Conservation (phyloP, 2,888 invertebrate species). For the Lasioglossum leucozonium region DNA sequence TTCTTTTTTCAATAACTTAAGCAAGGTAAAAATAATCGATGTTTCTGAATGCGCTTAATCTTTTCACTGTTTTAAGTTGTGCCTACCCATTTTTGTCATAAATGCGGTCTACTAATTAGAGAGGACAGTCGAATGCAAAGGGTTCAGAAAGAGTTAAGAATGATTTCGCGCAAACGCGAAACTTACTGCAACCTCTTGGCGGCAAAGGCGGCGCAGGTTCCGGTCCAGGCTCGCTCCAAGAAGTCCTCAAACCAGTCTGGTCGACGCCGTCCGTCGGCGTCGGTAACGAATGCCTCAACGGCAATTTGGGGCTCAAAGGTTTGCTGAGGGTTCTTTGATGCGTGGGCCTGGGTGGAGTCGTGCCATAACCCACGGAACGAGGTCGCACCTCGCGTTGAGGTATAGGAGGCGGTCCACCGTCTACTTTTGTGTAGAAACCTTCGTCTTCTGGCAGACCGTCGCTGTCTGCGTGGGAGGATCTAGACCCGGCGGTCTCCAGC, state of each 20-base stretch:
- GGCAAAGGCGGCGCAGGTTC: slow-evolving; percentile 91
- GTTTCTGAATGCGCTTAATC: too few relatives aligned
- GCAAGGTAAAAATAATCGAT: too few relatives aligned
- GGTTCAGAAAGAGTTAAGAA: background rate
- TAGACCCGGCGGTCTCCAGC: slow-evolving; percentile 77
- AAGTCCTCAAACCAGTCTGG: slow-evolving; percentile 85
- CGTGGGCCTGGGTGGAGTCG: slow-evolving; percentile 83
- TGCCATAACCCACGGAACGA: slow-evolving; percentile 87
- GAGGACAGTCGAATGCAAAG: too few relatives aligned
- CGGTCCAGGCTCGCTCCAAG: slow-evolving; percentile 86
- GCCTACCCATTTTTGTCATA: too few relatives aligned
- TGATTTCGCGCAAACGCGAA: slow-evolving; percentile 2
- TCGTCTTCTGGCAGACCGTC: slow-evolving; percentile 81
- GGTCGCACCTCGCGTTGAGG: slow-evolving; percentile 87
- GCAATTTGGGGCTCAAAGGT: slow-evolving; percentile 86
- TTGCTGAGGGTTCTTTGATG: slow-evolving; percentile 85
- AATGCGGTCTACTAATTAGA: too few relatives aligned
- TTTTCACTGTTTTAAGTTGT: too few relatives aligned
- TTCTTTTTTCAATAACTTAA: too few relatives aligned
- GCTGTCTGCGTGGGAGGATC: slow-evolving; percentile 79
- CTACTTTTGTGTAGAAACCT: slow-evolving; percentile 81
- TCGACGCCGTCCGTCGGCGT: slow-evolving; percentile 85
- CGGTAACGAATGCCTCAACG: slow-evolving; percentile 85
- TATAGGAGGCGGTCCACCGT: slow-evolving; percentile 86
- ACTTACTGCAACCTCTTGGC: slow-evolving; percentile 90